Conservation (phyloP, 2,888 invertebrate genomes). For the Xanthorhoe spadicearia region DNA sequence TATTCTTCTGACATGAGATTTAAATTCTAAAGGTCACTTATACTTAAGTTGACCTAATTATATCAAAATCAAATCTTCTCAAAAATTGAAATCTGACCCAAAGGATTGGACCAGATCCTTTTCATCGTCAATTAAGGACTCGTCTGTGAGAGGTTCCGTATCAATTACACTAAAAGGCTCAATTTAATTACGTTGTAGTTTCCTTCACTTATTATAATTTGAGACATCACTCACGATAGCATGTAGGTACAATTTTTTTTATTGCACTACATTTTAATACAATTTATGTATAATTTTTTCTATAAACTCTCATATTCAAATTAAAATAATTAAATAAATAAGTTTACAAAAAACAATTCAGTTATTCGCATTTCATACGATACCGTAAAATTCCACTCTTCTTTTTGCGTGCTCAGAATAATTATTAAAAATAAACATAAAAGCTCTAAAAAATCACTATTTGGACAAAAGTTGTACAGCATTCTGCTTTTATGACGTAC, state of each 20-base stretch:
- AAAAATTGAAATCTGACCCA: conserved; percentile 28
- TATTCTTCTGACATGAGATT: background rate
- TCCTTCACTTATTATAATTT: background rate
- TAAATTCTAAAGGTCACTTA: background rate
- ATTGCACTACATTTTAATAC: too few relatives aligned
- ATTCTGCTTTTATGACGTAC: background rate
- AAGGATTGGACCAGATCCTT: conserved; percentile 25
- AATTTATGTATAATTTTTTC: too few relatives aligned
- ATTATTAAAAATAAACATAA: background rate
- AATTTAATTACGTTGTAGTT: conserved; percentile 6
- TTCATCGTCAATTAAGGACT: conserved; percentile 33
- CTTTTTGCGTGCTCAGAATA: background rate
- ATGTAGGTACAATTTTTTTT: too few relatives aligned
- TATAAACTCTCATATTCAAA: too few relatives aligned
- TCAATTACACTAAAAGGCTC: conserved; percentile 21
- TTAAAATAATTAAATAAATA: too few relatives aligned
- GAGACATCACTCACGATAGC: background rate
- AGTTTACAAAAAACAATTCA: too few relatives aligned
- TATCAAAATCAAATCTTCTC: conserved; percentile 26
- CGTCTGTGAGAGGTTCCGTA: conserved; percentile 5
- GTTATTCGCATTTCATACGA: too few relatives aligned
- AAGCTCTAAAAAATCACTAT: background rate
- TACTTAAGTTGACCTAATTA: background rate
- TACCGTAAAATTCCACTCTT: too few relatives aligned
- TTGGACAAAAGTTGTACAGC: background rate